A percentile compares a stretch with the other conserved stretches of the same genome.
These are phyloP conservation scores for Myotis brandtii DNA, from an alignment of 2,113 vertebrate species.

Conservation along the genomic window DNA sequence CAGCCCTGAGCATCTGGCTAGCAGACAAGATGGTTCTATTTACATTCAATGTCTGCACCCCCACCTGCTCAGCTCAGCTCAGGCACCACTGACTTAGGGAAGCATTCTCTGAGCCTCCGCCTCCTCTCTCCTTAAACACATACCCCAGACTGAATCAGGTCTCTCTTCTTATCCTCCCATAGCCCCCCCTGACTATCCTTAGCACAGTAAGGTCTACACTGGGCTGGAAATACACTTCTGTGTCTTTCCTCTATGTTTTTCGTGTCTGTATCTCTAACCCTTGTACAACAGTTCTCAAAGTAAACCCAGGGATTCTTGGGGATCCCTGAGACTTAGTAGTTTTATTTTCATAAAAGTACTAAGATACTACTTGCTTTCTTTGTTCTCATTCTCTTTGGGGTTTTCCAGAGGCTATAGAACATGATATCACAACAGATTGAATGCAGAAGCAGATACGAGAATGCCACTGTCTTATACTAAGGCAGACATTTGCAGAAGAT, in stretches of 20 bases:
- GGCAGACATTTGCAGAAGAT: constrained; percentile 29
- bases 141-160: not conserved
- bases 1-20: not conserved
- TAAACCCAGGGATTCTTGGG: not conserved
- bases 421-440: not conserved
- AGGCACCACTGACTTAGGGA: not conserved
- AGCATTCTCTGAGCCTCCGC: not conserved
- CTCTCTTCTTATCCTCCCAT: not conserved
- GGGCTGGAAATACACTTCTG: not conserved
- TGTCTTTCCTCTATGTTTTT: not conserved
- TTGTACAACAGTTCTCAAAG: not conserved
- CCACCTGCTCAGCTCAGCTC: not conserved
- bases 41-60: not conserved
- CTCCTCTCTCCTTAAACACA: not conserved
- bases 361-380: not conserved
- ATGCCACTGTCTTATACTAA: constrained; percentile 13
- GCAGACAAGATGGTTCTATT: not conserved
- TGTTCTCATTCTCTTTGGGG: not conserved
- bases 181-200: not conserved
- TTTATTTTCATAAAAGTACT: not conserved
- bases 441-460: not conserved
- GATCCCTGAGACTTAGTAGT: not conserved
- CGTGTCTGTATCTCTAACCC: not conserved
- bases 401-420: constrained; percentile 18
- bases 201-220: not conserved